Conservation (phyloP, 1,140 invertebrate genomes). For the Leptopilina clavipes region DNA sequence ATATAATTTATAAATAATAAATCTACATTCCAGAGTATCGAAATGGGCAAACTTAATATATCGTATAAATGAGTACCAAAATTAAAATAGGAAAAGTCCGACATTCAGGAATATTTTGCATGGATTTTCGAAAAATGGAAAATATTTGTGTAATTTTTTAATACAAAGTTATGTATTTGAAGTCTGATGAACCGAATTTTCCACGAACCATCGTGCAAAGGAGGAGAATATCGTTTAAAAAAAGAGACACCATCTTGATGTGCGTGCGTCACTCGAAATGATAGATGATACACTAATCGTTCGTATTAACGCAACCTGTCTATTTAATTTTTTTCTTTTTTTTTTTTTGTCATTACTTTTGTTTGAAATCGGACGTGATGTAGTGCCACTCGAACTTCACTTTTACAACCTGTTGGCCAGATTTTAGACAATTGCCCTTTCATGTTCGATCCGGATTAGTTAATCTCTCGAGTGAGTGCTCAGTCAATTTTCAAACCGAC, state of each 20-base stretch:
- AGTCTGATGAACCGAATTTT: conserved; percentile 14
- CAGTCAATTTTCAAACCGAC: background rate
- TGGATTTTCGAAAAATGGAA: no score
- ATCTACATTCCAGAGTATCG: background rate
- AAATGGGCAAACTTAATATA: conserved; percentile 7
- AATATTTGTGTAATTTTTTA: no score
- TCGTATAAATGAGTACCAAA: conserved; percentile 21
- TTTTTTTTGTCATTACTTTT: conserved; percentile 10
- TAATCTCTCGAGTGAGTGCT: conserved; percentile 7
- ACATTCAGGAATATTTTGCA: no score
- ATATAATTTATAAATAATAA: no score
- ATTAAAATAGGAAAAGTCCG: background rate
- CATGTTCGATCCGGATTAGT: conserved; percentile 3
- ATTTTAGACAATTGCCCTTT: conserved; percentile 26
- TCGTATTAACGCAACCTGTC: conserved; percentile 60
- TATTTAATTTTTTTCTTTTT: conserved; percentile 35
- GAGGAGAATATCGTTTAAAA: conserved; percentile 21
- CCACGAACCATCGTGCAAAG: background rate
- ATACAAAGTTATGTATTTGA: no score
- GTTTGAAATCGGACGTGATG: background rate
- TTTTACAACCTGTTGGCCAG: conserved; percentile 26
- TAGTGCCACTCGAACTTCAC: no score
- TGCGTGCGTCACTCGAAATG: conserved; percentile 55
- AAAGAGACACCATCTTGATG: conserved; percentile 29
- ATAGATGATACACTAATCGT: conserved; percentile 67